phyloP scores from a whole-genome alignment of 2,113 vertebrate species.

The Saiga tatarica region DNA sequence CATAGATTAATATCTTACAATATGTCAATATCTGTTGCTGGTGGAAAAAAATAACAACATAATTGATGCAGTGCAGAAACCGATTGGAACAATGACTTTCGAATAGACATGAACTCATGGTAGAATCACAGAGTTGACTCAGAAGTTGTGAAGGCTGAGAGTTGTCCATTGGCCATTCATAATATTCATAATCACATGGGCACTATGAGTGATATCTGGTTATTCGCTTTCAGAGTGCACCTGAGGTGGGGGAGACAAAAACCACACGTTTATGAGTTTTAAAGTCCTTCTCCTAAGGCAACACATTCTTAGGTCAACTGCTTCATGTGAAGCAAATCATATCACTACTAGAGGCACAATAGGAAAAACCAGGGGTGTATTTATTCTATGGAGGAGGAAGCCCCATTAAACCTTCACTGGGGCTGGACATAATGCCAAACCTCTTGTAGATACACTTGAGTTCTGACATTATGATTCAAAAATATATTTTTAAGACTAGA shows the following conservation, averaged over 20 bases:
- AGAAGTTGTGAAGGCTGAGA: neutral
- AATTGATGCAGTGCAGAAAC: too few species aligned
- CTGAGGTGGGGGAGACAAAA: neutral
- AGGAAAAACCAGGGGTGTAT: neutral
- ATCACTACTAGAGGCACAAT: neutral
- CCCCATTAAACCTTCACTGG: neutral
- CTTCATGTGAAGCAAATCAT: neutral
- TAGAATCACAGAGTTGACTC: neutral
- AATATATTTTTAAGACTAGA: accelerated
- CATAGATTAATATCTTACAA: neutral
- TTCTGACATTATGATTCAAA: neutral
- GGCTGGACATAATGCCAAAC: neutral
- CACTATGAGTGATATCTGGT: neutral
- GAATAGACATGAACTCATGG: neutral
- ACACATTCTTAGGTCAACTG: neutral
- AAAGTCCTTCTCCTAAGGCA: neutral
- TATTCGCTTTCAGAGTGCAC: neutral
- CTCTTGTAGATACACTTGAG: too few species aligned
- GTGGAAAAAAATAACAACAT: neutral
- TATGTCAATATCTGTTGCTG: neutral
- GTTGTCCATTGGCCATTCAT: neutral
- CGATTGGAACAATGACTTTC: neutral
- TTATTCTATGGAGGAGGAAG: neutral
- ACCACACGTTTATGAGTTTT: neutral
- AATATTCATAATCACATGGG: neutral